phyloP scores from a whole-genome alignment of 1,140 invertebrate genomes.

The Teleopsis dalmanni region DNA sequence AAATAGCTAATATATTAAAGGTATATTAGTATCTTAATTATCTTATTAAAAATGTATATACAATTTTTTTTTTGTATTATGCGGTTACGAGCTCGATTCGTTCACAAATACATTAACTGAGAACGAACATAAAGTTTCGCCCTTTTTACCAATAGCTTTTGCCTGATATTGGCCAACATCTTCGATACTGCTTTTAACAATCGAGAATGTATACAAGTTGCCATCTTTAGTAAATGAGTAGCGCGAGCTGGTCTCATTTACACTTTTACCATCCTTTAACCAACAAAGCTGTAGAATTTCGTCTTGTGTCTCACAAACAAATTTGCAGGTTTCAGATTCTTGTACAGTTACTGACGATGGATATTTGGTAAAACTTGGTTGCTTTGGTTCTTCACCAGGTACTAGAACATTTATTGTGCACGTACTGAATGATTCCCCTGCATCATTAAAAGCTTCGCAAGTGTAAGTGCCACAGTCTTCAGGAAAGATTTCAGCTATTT shows the following conservation, averaged over 20 bases:
- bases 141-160: slow-evolving; percentile 76
- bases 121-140: slow-evolving; percentile 74
- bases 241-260: slow-evolving; percentile 65
- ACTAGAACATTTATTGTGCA: slow-evolving; percentile 79
- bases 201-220: slow-evolving; percentile 67
- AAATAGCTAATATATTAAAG: too few species aligned
- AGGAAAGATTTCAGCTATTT: slow-evolving; percentile 90
- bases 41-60: too few species aligned
- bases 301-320: slow-evolving; percentile 46
- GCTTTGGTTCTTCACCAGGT: slow-evolving; percentile 75
- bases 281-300: slow-evolving; percentile 60
- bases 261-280: slow-evolving; percentile 84
- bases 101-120: slow-evolving; percentile 64
- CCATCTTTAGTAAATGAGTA: slow-evolving; percentile 76
- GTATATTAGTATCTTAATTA: too few species aligned
- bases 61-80: too few species aligned
- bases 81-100: slow-evolving; percentile 6
- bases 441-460: slow-evolving; percentile 93
- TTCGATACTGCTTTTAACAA: slow-evolving; percentile 64
- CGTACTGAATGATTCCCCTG: slow-evolving; percentile 86
- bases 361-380: slow-evolving; percentile 80
- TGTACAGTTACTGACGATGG: slow-evolving; percentile 78
- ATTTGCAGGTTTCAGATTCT: slow-evolving; percentile 71
- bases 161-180: slow-evolving; percentile 88
- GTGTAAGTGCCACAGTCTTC: slow-evolving; percentile 84